phyloP scores from a whole-genome alignment of 2,888 invertebrate genomes.

The Morpho deidamia region DNA sequence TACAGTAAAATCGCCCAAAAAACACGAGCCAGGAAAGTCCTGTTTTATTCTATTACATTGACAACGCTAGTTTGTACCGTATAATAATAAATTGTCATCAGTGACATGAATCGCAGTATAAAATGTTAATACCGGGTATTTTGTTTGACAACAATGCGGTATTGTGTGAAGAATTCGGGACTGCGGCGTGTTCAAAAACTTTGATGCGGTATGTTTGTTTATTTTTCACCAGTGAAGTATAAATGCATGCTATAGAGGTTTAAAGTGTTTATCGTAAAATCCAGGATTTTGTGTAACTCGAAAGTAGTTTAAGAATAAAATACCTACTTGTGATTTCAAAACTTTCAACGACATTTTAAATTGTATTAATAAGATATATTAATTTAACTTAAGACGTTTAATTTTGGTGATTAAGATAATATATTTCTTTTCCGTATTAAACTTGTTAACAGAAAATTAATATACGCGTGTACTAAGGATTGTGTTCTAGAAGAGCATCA shows the following conservation, averaged over 20 bases:
- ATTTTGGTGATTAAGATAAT: too few relatives aligned
- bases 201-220: constrained; percentile 46
- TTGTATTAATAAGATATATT: too few relatives aligned
- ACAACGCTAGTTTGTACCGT: constrained; percentile 7
- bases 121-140: constrained; percentile 74
- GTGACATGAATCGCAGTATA: constrained; percentile 70
- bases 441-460: too few relatives aligned
- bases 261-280: constrained; percentile 29
- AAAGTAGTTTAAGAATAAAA: neutral
- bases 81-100: constrained; percentile 73
- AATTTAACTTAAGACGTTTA: too few relatives aligned
- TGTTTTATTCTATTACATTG: neutral
- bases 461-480: too few relatives aligned
- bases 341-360: too few relatives aligned
- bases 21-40: too few relatives aligned
- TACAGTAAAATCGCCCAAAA: too few relatives aligned
- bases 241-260: constrained; percentile 30
- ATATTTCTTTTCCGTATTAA: too few relatives aligned
- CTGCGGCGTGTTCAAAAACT: constrained; percentile 49
- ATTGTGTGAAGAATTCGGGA: constrained; percentile 63
- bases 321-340: neutral
- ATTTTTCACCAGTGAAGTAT: constrained; percentile 44
- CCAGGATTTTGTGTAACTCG: neutral
- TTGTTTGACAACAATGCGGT: constrained; percentile 68
- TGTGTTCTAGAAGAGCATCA: too few relatives aligned